Percentiles rank a stretch among this genome's conserved stretches.
Evolutionary conservation across 2,888 invertebrate genomes (phyloP).

Genomic region (Marronus borbonicus): DNA sequence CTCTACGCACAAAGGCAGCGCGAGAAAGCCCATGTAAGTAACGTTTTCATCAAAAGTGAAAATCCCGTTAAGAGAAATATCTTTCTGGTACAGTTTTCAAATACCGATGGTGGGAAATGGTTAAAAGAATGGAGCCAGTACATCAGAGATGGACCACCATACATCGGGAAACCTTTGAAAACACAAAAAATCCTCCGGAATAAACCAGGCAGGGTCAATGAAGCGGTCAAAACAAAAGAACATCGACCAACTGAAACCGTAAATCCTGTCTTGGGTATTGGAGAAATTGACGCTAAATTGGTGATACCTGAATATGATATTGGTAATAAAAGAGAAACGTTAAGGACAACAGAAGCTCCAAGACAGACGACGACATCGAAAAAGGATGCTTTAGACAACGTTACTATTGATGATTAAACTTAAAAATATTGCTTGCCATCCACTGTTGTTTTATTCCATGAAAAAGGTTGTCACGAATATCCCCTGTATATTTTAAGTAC

Average conservation of each 20-base stretch:
- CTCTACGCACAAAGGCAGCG: constrained; percentile 69
- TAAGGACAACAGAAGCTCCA: constrained; percentile 50
- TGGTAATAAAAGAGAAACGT: constrained; percentile 43
- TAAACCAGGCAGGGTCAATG: not conserved
- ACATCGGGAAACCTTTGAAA: not conserved
- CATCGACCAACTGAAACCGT: not conserved
- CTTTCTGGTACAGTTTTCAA: constrained; percentile 66
- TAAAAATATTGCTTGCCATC: not conserved
- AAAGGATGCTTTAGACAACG: constrained; percentile 61
- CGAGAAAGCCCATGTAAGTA: constrained; percentile 63
- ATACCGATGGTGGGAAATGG: constrained; percentile 73
- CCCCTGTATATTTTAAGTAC: no score
- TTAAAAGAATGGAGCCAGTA: constrained; percentile 77
- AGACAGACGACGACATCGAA: constrained; percentile 56
- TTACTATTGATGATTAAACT: constrained; percentile 55
- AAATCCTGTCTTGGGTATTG: constrained; percentile 65
- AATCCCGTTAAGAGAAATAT: no score
- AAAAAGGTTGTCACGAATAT: no score
- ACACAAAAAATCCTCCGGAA: not conserved
- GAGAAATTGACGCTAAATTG: constrained; percentile 69
- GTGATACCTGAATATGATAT: constrained; percentile 63
- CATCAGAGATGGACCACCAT: constrained; percentile 63
- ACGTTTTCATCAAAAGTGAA: no score
- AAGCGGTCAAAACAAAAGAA: constrained; percentile 39
- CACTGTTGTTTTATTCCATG: no score